Base-by-base conservation (phyloP, 1,140 invertebrate species). In the Drosophila sp. region DNA sequence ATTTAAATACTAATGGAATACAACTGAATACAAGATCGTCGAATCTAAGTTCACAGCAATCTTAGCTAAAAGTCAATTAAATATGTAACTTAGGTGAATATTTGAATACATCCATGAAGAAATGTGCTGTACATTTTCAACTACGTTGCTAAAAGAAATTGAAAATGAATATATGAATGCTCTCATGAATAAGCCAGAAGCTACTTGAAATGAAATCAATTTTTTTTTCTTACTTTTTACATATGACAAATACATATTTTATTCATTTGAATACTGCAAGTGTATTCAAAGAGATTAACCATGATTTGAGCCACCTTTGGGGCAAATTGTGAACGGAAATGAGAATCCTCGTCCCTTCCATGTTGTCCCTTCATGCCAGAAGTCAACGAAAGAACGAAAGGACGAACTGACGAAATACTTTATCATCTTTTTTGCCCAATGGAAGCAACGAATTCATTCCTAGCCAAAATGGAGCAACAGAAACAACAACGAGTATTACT, bases 401-500 rank as follows among this genome's bases (percentile, higher is more conserved):
- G 69, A 57, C 70, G 21, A 46, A 38, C 25, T 36, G 61, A 53
- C 40, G 50, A 43, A 50, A 41, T 62, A 62, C 48, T 72, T 59
- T 38, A 76, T 66, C 73, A 76, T 65, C 61, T 66, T 72, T 69
- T 66, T 72, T 32, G 61, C 34, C 21, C 43, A n/a, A 11, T 25
- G 43, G 7, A 41, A 41, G 40, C 46, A 46, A 51, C 43, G 40
- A 58, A 38, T 66, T 48, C 29, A 41, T 2, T 34, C 8, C 38
- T 62, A 61, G 36, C 46, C 21, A 7, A 67, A 61, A 66, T 67
- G 29, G 8, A 65, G 46, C 34, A 51, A 25, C 40, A 53, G 36
- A 25, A 67, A 29, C 65, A 71, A 61, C 64, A 50, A 78, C 75
- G 70, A 80, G 64, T 63, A 83, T 57, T 56, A 69, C 81, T 64